Conservation (phyloP, 2,113 vertebrate species). For the Sphaerodactylus townsendi region DNA sequence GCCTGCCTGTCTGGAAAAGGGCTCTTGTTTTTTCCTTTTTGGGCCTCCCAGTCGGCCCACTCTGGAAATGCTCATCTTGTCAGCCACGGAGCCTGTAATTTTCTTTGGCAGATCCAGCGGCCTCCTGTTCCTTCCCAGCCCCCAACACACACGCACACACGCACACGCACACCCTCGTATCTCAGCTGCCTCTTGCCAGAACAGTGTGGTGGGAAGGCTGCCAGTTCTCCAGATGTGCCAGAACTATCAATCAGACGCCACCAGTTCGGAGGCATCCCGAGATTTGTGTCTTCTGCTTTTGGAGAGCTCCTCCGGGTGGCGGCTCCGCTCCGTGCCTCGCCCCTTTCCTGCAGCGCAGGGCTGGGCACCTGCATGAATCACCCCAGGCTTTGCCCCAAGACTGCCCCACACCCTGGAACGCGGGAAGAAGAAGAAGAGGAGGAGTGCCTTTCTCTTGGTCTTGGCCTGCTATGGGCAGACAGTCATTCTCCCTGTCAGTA, state of each 20-base stretch:
- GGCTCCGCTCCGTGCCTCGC: too few relatives aligned
- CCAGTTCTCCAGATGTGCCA: not conserved
- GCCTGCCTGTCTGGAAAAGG: not conserved
- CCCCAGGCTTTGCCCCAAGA: not conserved
- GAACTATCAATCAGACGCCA: not conserved
- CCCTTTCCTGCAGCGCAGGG: not conserved
- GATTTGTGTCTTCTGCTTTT: not conserved
- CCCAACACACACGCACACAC: too few relatives aligned
- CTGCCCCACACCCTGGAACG: too few relatives aligned
- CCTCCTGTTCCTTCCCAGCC: not conserved
- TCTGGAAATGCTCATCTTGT: not conserved
- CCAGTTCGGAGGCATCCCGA: not conserved
- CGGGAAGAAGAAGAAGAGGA: not conserved
- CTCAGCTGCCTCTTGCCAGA: not conserved
- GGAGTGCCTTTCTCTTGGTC: not conserved
- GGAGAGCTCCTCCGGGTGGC: not conserved
- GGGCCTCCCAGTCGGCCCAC: not conserved
- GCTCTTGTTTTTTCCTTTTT: not conserved
- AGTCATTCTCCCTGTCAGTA: too few relatives aligned
- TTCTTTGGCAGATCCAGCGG: not conserved
- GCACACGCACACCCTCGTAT: rapidly evolving
- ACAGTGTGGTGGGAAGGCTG: not conserved
- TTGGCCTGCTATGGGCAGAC: not conserved
- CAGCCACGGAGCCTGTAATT: not conserved
- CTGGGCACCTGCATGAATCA: not conserved